phyloP scores from a whole-genome alignment of 2,113 vertebrate genomes.

The Esox niger region DNA sequence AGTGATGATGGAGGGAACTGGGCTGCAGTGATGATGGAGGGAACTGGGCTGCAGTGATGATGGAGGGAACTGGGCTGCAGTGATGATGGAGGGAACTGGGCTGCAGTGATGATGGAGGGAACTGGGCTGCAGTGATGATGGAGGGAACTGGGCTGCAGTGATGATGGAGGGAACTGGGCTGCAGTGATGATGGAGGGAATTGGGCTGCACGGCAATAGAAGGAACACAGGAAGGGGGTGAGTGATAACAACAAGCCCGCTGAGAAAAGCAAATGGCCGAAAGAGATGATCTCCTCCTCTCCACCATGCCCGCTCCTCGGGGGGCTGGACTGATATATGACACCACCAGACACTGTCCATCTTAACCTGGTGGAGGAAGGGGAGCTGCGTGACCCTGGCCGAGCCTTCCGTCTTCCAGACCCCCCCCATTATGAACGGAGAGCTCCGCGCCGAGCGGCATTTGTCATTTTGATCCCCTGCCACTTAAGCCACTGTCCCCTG shows the following conservation, averaged over 20 bases:
- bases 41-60: slow-evolving; percentile 53
- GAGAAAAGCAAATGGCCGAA: slow-evolving; percentile 57
- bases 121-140: no score
- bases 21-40: no score
- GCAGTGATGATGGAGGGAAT: slow-evolving; percentile 34
- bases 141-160: slow-evolving; percentile 57
- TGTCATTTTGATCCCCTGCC: no score
- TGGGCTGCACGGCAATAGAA: slow-evolving; percentile 6
- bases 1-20: no score
- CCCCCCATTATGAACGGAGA: no score
- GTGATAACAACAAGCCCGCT: slow-evolving; percentile 45
- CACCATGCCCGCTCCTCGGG: slow-evolving; percentile 3
- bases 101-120: slow-evolving; percentile 36
- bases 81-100: slow-evolving; percentile 27
- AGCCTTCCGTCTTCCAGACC: slow-evolving; percentile 39
- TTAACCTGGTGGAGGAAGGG: background rate
- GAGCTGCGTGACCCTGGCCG: slow-evolving; percentile 29
- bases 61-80: slow-evolving; percentile 28
- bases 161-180: slow-evolving; percentile 27
- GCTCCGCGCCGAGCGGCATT: no score
- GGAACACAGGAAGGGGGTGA: slow-evolving; percentile 20
- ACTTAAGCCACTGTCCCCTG: no score
- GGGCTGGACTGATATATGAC: slow-evolving; percentile 45
- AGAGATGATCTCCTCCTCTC: slow-evolving; percentile 39
- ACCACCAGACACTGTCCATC: slow-evolving; percentile 1